phyloP scores from a whole-genome alignment of 64 coral and sea anemone genomes.

The Actinia equina region DNA sequence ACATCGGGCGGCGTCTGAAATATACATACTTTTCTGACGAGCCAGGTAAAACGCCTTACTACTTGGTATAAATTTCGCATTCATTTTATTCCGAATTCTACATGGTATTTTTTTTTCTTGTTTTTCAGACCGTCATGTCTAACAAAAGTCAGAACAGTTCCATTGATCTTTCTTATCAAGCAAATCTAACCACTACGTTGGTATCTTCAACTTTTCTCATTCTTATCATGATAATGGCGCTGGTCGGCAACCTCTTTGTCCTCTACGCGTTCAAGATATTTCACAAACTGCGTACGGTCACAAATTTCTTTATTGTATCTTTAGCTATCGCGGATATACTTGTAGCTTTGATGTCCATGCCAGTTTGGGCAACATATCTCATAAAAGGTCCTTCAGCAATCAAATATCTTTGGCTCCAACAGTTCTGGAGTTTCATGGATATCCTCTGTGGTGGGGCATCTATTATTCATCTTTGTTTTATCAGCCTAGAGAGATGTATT shows the following conservation, averaged over 20 bases:
- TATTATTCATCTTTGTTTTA: slow-evolving; percentile 81
- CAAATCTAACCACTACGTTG: slow-evolving; percentile 1
- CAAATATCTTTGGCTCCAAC: slow-evolving; percentile 35
- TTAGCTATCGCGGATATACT: slow-evolving; percentile 87
- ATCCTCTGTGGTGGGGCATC: slow-evolving; percentile 83
- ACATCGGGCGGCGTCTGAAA: no score
- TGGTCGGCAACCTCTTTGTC: slow-evolving; percentile 81
- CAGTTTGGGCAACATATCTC: slow-evolving; percentile 69
- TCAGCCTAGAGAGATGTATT: slow-evolving; percentile 78
- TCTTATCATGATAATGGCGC: slow-evolving; percentile 75
- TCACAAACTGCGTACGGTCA: slow-evolving; percentile 81
- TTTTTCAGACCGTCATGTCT: neutral
- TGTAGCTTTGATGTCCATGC: slow-evolving; percentile 81
- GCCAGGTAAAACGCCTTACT: neutral
- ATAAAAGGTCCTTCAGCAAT: slow-evolving; percentile 55
- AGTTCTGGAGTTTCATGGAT: slow-evolving; percentile 65
- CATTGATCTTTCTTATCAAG: neutral
- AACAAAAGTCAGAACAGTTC: neutral
- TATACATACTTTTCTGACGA: neutral
- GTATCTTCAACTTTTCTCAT: slow-evolving; percentile 71
- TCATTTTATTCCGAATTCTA: neutral
- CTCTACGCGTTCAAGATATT: slow-evolving; percentile 76
- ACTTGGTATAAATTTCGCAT: neutral
- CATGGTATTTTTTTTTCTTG: neutral
- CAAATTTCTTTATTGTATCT: slow-evolving; percentile 94